phyloP scores from a whole-genome alignment of 2,113 vertebrate genomes.

The Xyrauchen texanus region DNA sequence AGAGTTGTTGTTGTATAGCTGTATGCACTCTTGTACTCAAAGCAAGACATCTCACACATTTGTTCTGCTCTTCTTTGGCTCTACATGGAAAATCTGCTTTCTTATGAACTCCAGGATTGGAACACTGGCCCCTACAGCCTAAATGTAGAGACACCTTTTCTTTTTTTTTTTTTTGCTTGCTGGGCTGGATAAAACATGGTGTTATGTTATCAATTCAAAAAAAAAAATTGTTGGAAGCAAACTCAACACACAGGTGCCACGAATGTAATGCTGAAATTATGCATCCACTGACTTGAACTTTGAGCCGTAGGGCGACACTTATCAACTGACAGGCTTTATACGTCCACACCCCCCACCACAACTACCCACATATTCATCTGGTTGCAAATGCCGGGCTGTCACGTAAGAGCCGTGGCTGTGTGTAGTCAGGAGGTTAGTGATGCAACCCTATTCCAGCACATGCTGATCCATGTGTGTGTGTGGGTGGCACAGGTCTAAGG shows the following conservation, averaged over 20 bases:
- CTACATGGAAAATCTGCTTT: slow-evolving; percentile 63
- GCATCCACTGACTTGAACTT: slow-evolving; percentile 50
- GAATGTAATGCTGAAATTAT: background rate
- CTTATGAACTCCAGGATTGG: slow-evolving; percentile 47
- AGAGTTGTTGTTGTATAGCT: no score
- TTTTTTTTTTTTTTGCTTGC: slow-evolving; percentile 35
- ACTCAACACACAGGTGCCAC: background rate
- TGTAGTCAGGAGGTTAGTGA: slow-evolving; percentile 61
- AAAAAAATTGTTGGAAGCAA: slow-evolving; percentile 48
- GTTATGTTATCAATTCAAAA: background rate
- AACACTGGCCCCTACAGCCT: slow-evolving; percentile 56
- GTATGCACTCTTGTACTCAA: no score
- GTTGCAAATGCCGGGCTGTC: slow-evolving; percentile 57
- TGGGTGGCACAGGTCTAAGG: slow-evolving; percentile 63
- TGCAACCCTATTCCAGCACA: slow-evolving; percentile 69
- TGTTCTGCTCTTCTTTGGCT: slow-evolving; percentile 49
- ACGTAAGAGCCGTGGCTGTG: slow-evolving; percentile 56
- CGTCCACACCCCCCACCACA: slow-evolving; percentile 14
- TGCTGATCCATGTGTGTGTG: slow-evolving; percentile 69
- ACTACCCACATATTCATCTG: slow-evolving; percentile 16
- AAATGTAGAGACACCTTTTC: slow-evolving; percentile 74
- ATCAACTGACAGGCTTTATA: slow-evolving; percentile 54
- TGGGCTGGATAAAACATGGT: slow-evolving; percentile 60
- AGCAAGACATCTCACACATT: background rate
- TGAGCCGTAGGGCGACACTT: slow-evolving; percentile 53